A percentile compares a stretch with the other conserved stretches of the same genome.
These are phyloP conservation scores for Oxystoma pomonae DNA, from an alignment of 2,888 invertebrate genomes.

Conservation along the genomic window DNA sequence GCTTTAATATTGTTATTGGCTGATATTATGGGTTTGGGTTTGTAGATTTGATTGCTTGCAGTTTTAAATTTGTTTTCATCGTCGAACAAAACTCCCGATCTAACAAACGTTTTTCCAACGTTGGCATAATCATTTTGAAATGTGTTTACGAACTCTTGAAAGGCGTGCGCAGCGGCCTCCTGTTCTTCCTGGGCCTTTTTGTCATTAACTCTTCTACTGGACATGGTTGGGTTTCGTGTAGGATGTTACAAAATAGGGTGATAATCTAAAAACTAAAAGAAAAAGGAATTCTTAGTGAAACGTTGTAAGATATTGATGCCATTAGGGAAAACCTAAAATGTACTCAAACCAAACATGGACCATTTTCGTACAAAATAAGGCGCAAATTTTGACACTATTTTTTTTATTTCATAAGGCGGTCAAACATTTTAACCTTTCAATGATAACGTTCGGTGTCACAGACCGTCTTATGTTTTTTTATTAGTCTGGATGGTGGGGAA, in stretches of 20 bases:
- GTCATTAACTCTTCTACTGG: conserved; percentile 12
- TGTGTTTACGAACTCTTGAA: conserved; percentile 94
- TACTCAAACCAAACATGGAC: too few species aligned
- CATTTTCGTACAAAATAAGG: too few species aligned
- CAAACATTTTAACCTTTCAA: too few species aligned
- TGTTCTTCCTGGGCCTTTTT: conserved; percentile 66
- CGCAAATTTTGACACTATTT: too few species aligned
- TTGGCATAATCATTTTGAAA: conserved; percentile 67
- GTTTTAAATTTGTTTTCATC: conserved; percentile 60
- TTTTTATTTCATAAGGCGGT: too few species aligned
- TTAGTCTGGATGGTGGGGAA: too few species aligned
- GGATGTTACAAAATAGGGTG: neutral
- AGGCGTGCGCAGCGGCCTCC: conserved; percentile 83
- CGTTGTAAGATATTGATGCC: too few species aligned
- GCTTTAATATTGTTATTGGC: conserved; percentile 55
- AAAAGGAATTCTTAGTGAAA: neutral
- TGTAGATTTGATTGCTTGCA: conserved; percentile 80
- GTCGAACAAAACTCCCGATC: conserved; percentile 92
- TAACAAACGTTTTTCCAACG: conserved; percentile 61
- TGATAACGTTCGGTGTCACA: too few species aligned
- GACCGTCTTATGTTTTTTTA: too few species aligned
- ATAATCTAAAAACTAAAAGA: neutral
- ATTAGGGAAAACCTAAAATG: too few species aligned
- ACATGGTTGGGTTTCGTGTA: neutral
- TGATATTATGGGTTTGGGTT: conserved; percentile 70